A percentile compares a stretch with the other conserved stretches of the same genome.
phyloP scores from a whole-genome alignment of 2,113 vertebrate species.

The Sinocyclocheilus anophthalmus region DNA sequence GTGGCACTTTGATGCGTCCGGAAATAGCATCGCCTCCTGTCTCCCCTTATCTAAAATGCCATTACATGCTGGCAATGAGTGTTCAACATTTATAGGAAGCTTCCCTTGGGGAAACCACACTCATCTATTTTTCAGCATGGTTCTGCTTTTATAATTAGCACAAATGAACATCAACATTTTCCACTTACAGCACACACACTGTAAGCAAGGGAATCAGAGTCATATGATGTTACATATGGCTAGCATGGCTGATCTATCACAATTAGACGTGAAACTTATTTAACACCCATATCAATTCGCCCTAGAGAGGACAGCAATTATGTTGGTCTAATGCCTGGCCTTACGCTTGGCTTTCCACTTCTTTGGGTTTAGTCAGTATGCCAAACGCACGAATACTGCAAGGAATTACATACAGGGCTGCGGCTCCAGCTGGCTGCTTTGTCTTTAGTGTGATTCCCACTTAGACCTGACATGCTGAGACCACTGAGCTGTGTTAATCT shows the following conservation, averaged over 20 bases:
- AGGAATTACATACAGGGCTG: neutral
- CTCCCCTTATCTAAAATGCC: slow-evolving; percentile 28
- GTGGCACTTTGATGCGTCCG: slow-evolving; percentile 7
- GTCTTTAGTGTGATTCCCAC: slow-evolving; percentile 26
- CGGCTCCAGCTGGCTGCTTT: slow-evolving; percentile 3
- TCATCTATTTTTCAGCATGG: slow-evolving; percentile 29
- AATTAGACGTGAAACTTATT: slow-evolving; percentile 24
- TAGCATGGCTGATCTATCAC: slow-evolving; percentile 13
- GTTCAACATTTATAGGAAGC: slow-evolving; percentile 24
- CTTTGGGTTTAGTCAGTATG: slow-evolving; percentile 1
- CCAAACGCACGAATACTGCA: neutral
- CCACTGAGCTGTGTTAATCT: slow-evolving; percentile 29
- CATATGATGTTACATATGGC: neutral
- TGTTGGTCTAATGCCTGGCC: neutral
- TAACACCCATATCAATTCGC: neutral
- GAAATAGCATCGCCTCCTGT: slow-evolving; percentile 7
- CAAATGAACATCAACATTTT: slow-evolving; percentile 40
- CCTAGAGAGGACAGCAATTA: slow-evolving; percentile 7
- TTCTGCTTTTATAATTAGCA: slow-evolving; percentile 43
- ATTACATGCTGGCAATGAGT: slow-evolving; percentile 39
- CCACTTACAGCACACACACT: neutral
- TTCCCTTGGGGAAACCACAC: slow-evolving; percentile 9
- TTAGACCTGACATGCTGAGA: slow-evolving; percentile 5
- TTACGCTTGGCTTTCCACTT: slow-evolving; percentile 6
- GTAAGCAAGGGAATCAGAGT: neutral